Evolutionary conservation across 2,888 invertebrate species (phyloP).

Genomic region (Timandra comae): DNA sequence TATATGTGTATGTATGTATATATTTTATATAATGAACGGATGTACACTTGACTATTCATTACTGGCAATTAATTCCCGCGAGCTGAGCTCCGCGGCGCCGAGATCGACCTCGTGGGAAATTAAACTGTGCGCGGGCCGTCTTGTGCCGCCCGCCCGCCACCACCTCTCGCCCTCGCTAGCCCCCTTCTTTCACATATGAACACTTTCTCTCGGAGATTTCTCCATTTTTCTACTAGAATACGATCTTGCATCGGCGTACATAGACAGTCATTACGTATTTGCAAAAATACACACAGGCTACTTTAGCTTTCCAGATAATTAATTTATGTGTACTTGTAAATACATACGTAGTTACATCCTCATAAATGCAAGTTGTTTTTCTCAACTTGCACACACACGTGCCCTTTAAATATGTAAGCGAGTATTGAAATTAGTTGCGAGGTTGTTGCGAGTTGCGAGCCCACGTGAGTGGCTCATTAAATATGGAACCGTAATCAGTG

Average conservation of each 20-base stretch:
- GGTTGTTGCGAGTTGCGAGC: conserved; percentile 42
- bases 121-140: conserved; percentile 74
- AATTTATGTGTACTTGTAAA: conserved; percentile 3
- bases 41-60: conserved; percentile 76
- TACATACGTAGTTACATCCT: too few relatives aligned
- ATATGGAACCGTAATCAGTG: conserved; percentile 72
- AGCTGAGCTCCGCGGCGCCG: conserved; percentile 70
- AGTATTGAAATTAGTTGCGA: conserved; percentile 66
- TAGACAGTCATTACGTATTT: background rate
- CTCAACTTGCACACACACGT: conserved; percentile 15
- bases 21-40: conserved; percentile 69
- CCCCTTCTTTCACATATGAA: conserved; percentile 61
- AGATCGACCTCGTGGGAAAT: conserved; percentile 78
- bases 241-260: conserved; percentile 19
- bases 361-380: conserved; percentile 12
- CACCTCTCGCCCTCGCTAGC: conserved; percentile 31
- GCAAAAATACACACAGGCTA: background rate
- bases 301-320: too few relatives aligned
- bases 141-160: conserved; percentile 61
- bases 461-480: conserved; percentile 68
- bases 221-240: conserved; percentile 51
- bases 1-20: conserved; percentile 8
- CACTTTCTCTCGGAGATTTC: conserved; percentile 64
- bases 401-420: conserved; percentile 46
- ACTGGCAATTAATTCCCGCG: conserved; percentile 77